Percentiles rank a stretch among this genome's conserved stretches.
phyloP scores from a whole-genome alignment of 2,797 vertebrate genomes.

The Lutjanus argentimaculatus region DNA sequence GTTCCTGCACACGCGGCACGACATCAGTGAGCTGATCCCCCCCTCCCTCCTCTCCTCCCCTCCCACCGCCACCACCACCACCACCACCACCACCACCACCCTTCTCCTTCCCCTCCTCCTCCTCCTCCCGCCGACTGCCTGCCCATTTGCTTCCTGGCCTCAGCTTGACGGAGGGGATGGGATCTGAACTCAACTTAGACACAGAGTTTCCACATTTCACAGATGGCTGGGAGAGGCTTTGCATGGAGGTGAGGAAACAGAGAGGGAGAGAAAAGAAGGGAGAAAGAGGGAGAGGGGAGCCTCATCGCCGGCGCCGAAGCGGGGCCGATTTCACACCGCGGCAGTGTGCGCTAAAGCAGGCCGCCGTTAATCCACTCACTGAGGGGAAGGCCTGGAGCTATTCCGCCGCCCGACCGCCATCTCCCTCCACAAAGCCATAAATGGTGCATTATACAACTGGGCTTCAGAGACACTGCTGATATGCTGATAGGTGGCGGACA shows the following conservation, averaged over 20 bases:
- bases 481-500: conserved; percentile 84
- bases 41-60: conserved; percentile 45
- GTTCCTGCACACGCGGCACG: conserved; percentile 85
- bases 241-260: conserved; percentile 84
- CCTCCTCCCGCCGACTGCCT: conserved; percentile 74
- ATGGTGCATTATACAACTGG: conserved; percentile 85
- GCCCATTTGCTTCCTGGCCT: conserved; percentile 84
- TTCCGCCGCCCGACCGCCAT: conserved; percentile 81
- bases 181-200: conserved; percentile 89
- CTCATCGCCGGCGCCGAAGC: conserved; percentile 71
- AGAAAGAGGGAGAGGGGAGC: conserved; percentile 62
- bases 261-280: conserved; percentile 62
- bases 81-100: conserved; percentile 26
- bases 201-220: conserved; percentile 90
- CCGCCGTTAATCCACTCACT: conserved; percentile 88
- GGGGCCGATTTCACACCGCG: conserved; percentile 87
- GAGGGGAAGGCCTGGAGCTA: conserved; percentile 87
- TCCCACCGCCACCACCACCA: conserved; percentile 5
- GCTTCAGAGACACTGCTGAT: conserved; percentile 87
- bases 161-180: conserved; percentile 83
- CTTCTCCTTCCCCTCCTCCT: conserved; percentile 32
- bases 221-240: conserved; percentile 89
- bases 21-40: conserved; percentile 84
- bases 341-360: conserved; percentile 85
- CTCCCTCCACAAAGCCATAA: conserved; percentile 85